phyloP scores from a whole-genome alignment of 1,140 invertebrate genomes.

The Carposina sasakii region DNA sequence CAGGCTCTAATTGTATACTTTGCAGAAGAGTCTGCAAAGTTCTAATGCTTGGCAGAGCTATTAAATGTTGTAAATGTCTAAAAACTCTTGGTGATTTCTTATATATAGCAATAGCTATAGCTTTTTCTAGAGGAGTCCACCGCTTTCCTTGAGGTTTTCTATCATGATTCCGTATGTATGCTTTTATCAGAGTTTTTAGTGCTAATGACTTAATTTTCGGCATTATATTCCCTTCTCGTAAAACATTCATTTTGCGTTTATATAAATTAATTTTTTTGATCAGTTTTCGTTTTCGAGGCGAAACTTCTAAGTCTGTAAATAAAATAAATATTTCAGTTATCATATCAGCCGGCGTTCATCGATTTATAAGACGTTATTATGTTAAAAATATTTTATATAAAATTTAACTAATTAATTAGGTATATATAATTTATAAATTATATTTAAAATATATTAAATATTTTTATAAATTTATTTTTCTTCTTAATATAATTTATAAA shows the following conservation, averaged over 20 bases:
- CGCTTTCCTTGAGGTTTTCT: conserved; percentile 6
- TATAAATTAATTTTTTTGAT: background rate
- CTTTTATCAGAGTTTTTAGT: no score
- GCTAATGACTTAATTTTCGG: background rate
- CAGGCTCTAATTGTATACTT: background rate
- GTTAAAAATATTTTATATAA: no score
- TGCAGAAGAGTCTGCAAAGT: background rate
- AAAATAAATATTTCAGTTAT: background rate
- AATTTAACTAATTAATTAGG: no score
- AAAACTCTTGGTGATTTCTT: background rate
- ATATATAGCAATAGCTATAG: conserved; percentile 3
- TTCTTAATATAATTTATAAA: no score
- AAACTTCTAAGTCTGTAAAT: background rate
- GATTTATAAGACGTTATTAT: no score
- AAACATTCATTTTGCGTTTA: background rate
- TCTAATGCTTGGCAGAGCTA: background rate
- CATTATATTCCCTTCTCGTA: background rate
- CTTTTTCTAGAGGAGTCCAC: background rate
- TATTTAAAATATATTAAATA: no score
- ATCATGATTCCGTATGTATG: no score
- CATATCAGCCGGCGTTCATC: no score
- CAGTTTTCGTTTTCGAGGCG: background rate
- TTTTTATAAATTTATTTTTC: no score
- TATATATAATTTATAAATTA: no score
- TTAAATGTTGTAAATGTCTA: background rate